Percentiles rank a stretch among this genome's conserved stretches.
Conservation (phyloP, 2,113 vertebrate genomes). For the Solenodon paradoxus region DNA sequence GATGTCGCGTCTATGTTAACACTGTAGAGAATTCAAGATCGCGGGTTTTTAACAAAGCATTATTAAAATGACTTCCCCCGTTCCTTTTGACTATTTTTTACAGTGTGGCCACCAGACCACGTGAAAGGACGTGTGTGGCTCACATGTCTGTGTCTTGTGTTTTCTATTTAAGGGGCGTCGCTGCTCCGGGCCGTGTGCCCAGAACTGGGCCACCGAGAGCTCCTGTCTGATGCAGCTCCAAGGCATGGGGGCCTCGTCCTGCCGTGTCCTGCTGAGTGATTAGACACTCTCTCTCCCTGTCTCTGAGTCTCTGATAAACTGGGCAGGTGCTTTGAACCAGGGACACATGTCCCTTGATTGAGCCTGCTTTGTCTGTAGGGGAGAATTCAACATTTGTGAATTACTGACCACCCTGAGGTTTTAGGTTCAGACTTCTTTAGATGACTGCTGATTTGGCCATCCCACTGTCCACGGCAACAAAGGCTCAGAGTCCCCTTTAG, state of each 20-base stretch:
- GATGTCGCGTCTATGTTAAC: background rate
- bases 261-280: too few species aligned
- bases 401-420: background rate
- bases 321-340: background rate
- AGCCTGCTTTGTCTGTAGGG: background rate
- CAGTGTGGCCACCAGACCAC: background rate
- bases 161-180: accelerated
- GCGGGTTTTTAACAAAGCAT: background rate
- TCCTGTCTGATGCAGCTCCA: background rate
- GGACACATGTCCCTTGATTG: background rate
- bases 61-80: background rate
- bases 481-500: background rate
- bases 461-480: accelerated
- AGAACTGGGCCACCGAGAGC: accelerated
- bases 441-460: background rate
- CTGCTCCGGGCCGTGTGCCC: background rate
- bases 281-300: background rate
- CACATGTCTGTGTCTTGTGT: too few species aligned
- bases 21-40: background rate
- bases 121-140: background rate
- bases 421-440: background rate
- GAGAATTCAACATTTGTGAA: background rate
- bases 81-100: background rate
- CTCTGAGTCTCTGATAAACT: background rate
- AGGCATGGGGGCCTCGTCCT: background rate